Conservation (phyloP, 2,113 vertebrate genomes). For the Promerops cafer region DNA sequence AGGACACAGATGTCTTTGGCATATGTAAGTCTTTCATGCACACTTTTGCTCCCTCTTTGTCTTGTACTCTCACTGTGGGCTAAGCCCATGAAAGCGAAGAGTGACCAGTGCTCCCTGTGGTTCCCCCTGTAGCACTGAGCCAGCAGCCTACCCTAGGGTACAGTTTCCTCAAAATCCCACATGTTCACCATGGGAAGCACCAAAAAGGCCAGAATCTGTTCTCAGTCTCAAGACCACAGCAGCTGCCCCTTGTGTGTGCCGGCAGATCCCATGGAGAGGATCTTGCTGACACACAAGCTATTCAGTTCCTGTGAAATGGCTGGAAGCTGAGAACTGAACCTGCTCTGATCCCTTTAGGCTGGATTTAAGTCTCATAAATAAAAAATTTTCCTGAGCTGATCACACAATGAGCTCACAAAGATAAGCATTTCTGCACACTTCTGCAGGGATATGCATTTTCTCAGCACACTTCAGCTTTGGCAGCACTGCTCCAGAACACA, state of each 20-base stretch:
- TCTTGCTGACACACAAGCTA: rapidly evolving
- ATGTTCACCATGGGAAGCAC: rapidly evolving
- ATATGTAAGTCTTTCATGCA: neutral
- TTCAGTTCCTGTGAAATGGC: neutral
- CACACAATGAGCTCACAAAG: neutral
- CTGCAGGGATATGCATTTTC: neutral
- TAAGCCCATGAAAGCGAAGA: neutral
- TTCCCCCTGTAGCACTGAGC: neutral
- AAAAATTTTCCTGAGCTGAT: neutral
- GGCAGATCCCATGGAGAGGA: neutral
- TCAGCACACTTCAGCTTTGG: neutral
- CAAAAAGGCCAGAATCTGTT: neutral
- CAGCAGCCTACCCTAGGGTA: neutral
- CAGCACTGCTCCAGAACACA: neutral
- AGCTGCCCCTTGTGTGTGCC: neutral
- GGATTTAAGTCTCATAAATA: neutral
- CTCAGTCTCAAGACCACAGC: neutral
- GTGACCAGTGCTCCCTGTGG: neutral
- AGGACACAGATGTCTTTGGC: neutral
- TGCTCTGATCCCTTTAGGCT: neutral
- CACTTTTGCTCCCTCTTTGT: neutral
- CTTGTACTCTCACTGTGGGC: neutral
- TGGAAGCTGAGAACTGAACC: neutral
- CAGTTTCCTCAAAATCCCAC: neutral
- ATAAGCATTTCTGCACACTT: neutral